Conservation (phyloP, 2,797 vertebrate genomes). For the Ctenochaetus hawaiiensis region DNA sequence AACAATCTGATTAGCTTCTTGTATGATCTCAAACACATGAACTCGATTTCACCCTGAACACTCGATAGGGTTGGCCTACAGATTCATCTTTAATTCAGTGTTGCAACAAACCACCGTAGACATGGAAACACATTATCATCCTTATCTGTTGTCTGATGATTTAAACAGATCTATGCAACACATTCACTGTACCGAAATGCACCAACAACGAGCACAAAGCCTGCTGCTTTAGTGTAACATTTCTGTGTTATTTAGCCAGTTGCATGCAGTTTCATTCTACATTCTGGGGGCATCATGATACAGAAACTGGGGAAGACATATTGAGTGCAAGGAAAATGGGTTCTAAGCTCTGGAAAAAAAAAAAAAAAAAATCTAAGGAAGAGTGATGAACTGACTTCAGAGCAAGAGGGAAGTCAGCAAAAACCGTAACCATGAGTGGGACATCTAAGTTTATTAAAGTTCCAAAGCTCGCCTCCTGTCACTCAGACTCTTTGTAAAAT, state of each 20-base stretch:
- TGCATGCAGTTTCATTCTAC: conserved; percentile 31
- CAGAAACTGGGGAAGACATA: conserved; percentile 46
- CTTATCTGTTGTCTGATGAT: conserved; percentile 63
- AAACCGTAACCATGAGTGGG: conserved; percentile 39
- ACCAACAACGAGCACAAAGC: conserved; percentile 39
- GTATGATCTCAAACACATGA: conserved; percentile 30
- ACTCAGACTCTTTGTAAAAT: conserved; percentile 38
- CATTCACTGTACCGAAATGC: conserved; percentile 33
- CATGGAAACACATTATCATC: conserved; percentile 36
- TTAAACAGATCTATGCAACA: conserved; percentile 58
- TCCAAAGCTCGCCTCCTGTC: conserved; percentile 35
- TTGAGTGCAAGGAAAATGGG: conserved; percentile 54
- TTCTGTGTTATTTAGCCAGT: conserved; percentile 43
- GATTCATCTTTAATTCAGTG: conserved; percentile 42
- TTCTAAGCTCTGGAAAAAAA: conserved; percentile 32
- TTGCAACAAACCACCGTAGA: conserved; percentile 18
- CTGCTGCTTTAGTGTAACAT: conserved; percentile 50
- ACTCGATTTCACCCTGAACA: conserved; percentile 64
- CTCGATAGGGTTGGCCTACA: conserved; percentile 4
- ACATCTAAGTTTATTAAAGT: conserved; percentile 52
- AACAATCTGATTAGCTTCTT: not conserved
- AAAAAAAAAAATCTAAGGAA: conserved; percentile 27
- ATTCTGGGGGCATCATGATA: conserved; percentile 23
- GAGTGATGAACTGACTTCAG: conserved; percentile 54
- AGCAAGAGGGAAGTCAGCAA: conserved; percentile 49